Percentiles rank a stretch among this genome's conserved stretches.
Conservation (phyloP, 1,140 invertebrate species). For the Aphelinus atriplicis region DNA sequence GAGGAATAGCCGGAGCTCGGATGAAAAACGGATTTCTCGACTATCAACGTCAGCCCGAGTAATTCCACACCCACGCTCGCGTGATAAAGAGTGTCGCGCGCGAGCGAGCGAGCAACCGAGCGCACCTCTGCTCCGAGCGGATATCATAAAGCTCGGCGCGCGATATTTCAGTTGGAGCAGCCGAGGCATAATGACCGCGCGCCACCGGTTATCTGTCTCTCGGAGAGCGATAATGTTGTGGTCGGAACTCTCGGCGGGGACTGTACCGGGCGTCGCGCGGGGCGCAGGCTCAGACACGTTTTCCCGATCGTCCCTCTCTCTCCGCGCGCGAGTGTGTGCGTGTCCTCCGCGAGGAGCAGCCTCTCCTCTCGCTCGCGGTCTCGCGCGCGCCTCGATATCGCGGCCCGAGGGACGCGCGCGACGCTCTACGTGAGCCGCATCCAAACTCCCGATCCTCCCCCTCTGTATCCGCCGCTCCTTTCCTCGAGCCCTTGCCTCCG, state of each 20-base stretch:
- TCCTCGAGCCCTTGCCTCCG: constrained; percentile 6
- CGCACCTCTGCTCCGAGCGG: no score
- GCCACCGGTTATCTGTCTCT: not conserved
- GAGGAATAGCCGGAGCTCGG: no score
- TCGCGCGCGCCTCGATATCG: not conserved
- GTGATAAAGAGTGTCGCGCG: no score
- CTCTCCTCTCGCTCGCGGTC: not conserved
- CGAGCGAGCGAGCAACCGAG: no score
- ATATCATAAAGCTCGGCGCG: not conserved
- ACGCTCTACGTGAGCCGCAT: no score
- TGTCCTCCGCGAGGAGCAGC: no score
- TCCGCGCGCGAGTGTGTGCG: not conserved
- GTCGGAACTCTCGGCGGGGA: constrained; percentile 32
- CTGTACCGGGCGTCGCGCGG: constrained; percentile 20
- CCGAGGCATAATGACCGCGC: no score
- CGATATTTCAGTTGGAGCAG: not conserved
- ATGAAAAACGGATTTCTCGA: no score
- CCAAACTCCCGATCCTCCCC: not conserved
- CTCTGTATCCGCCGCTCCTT: not conserved
- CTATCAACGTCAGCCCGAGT: no score
- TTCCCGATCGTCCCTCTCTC: constrained; percentile 35
- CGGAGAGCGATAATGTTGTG: constrained; percentile 32
- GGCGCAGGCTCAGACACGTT: constrained; percentile 37
- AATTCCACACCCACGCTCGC: no score
- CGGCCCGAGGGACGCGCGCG: no score